phyloP scores from a whole-genome alignment of 2,113 vertebrate genomes.

The Nesospiza acunhae region DNA sequence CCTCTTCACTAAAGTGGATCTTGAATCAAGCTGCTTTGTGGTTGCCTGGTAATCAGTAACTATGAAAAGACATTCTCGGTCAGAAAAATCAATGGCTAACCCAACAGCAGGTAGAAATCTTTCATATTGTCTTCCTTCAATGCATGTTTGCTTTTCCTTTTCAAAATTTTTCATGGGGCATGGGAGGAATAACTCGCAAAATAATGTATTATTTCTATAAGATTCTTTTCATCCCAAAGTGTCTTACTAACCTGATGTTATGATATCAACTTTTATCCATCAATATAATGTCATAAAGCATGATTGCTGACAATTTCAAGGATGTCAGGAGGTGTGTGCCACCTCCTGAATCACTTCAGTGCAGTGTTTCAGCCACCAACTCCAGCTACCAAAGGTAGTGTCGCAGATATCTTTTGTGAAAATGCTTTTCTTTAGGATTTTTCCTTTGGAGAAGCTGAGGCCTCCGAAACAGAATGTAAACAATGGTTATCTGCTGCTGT shows the following conservation, averaged over 20 bases:
- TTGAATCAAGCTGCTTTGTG: neutral
- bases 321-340: neutral
- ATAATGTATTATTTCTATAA: neutral
- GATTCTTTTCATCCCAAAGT: neutral
- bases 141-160: neutral
- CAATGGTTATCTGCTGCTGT: too few species aligned
- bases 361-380: neutral
- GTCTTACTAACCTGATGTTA: neutral
- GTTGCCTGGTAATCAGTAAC: conserved; percentile 27
- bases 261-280: neutral
- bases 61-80: neutral
- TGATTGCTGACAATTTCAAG: neutral
- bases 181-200: neutral
- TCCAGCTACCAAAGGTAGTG: neutral
- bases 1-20: neutral
- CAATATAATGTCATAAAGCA: neutral
- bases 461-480: too few species aligned
- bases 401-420: too few species aligned
- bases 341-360: neutral
- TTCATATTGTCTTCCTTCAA: neutral
- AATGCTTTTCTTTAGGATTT: too few species aligned
- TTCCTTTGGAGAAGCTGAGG: too few species aligned
- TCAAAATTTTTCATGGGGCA: neutral
- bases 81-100: conserved; percentile 26
- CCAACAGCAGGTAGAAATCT: neutral